phyloP scores from a whole-genome alignment of 2,113 vertebrate genomes.

The Sula dactylatra region DNA sequence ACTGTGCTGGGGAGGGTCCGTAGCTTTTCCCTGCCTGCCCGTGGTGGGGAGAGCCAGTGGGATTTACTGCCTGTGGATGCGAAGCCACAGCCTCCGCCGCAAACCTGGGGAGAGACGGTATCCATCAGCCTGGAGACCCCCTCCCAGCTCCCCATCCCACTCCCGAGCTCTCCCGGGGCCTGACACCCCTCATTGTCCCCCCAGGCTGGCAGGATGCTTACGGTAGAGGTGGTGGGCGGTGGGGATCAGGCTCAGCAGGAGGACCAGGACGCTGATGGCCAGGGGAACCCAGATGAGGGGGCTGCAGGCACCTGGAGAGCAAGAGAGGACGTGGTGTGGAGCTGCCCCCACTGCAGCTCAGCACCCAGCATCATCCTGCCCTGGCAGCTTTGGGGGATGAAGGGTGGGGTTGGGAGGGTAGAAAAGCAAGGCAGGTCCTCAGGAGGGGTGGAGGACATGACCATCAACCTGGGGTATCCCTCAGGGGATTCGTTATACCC shows the following conservation, averaged over 20 bases:
- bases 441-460: background rate
- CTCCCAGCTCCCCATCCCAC: background rate
- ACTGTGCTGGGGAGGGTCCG: rapidly evolving
- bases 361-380: background rate
- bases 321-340: background rate
- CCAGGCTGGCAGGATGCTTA: background rate
- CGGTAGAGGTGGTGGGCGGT: background rate
- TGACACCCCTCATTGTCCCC: background rate
- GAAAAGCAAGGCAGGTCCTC: background rate
- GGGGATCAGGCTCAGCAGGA: conserved; percentile 5
- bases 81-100: conserved; percentile 25
- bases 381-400: background rate
- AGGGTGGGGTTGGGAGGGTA: background rate
- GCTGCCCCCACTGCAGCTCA: background rate
- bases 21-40: background rate
- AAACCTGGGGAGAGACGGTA: background rate
- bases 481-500: no score
- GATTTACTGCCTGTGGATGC: background rate
- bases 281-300: conserved; percentile 30
- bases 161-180: background rate
- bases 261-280: background rate
- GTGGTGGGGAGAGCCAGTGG: rapidly evolving
- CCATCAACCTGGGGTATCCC: background rate
- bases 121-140: background rate
- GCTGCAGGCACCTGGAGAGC: conserved; percentile 21